phyloP scores from a whole-genome alignment of 2,888 invertebrate species.

The Pterostichus madidus region DNA sequence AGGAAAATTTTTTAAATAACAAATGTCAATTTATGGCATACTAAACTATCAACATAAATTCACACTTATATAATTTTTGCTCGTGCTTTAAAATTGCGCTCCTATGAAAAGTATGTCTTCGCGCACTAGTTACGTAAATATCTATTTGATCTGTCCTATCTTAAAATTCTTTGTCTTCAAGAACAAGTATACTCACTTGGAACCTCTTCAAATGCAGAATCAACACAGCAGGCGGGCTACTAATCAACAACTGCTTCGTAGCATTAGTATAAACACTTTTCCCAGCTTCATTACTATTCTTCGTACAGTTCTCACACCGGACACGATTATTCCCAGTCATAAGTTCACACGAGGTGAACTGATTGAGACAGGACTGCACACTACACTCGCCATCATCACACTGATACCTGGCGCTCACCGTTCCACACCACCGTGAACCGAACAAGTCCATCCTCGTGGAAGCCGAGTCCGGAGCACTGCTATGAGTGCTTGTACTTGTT shows the following conservation, averaged over 20 bases:
- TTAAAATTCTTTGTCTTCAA: too few relatives aligned
- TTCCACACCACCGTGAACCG: slow-evolving; percentile 76
- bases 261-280: slow-evolving; percentile 90
- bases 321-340: slow-evolving; percentile 96
- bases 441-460: slow-evolving; percentile 31
- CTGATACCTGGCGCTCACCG: slow-evolving; percentile 84
- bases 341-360: slow-evolving; percentile 94
- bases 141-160: too few relatives aligned
- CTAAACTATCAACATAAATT: too few relatives aligned
- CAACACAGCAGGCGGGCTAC: slow-evolving; percentile 94
- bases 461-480: too few relatives aligned
- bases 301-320: slow-evolving; percentile 94
- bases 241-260: slow-evolving; percentile 91
- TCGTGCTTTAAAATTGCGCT: too few relatives aligned
- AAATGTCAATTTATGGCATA: too few relatives aligned
- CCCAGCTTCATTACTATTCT: slow-evolving; percentile 83
- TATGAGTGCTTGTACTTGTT: too few relatives aligned
- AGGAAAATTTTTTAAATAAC: too few relatives aligned
- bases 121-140: too few relatives aligned
- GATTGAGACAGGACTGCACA: slow-evolving; percentile 93
- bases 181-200: slow-evolving; percentile 81
- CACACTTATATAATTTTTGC: too few relatives aligned
- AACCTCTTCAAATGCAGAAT: slow-evolving; percentile 98
- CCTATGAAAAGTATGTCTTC: too few relatives aligned
- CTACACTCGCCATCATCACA: slow-evolving; percentile 90